phyloP scores from a whole-genome alignment of 2,113 vertebrate genomes.

The Ameiurus melas region DNA sequence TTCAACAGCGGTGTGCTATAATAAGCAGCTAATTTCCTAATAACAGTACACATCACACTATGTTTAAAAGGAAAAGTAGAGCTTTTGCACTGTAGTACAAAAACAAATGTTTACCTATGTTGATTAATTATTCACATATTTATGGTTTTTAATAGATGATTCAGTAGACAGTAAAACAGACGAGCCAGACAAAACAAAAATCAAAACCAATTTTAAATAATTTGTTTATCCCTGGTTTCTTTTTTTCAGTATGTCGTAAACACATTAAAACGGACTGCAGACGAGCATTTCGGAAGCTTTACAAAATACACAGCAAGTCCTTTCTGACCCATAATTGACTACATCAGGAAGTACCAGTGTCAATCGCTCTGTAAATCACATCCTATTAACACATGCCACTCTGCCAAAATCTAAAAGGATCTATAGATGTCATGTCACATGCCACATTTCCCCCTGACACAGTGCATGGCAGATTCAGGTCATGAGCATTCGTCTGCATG shows the following conservation, averaged over 20 bases:
- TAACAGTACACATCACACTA: neutral
- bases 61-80: neutral
- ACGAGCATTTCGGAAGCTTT: neutral
- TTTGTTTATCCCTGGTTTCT: neutral
- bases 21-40: neutral
- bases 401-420: neutral
- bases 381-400: neutral
- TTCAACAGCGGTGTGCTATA: neutral
- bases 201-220: neutral
- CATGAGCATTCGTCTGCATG: neutral
- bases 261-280: neutral
- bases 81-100: neutral
- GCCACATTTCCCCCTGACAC: conserved; percentile 21
- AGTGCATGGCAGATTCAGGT: conserved; percentile 22
- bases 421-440: conserved; percentile 29
- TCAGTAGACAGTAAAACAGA: neutral
- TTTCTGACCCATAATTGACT: neutral
- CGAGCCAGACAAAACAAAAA: neutral
- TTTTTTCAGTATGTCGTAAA: neutral
- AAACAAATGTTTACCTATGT: neutral
- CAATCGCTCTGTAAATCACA: neutral
- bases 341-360: neutral
- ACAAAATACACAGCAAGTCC: neutral
- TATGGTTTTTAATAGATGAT: neutral
- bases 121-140: neutral